These are phyloP conservation scores for Ectemnius lituratus DNA, from an alignment of 2,888 invertebrate species.

Conservation along the genomic window DNA sequence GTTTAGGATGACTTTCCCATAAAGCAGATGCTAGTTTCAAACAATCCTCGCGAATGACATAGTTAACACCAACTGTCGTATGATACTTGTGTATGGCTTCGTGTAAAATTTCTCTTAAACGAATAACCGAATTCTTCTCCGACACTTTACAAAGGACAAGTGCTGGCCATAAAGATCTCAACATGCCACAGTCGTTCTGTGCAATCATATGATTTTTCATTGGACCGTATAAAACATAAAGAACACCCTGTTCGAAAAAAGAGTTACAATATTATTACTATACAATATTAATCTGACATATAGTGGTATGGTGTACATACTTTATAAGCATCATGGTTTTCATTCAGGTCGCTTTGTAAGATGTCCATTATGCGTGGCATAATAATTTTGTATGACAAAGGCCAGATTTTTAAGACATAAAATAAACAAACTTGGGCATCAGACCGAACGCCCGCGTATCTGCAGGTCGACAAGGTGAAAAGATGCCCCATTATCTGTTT, in stretches of 20 bases:
- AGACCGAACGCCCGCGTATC: conserved; percentile 85
- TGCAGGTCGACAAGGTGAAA: conserved; percentile 82
- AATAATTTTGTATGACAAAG: conserved; percentile 85
- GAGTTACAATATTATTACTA: conserved; percentile 10
- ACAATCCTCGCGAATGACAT: conserved; percentile 80
- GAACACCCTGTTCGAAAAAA: conserved; percentile 81
- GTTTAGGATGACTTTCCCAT: conserved; percentile 74
- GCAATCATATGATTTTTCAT: conserved; percentile 83
- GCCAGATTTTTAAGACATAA: conserved; percentile 82
- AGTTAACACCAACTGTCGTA: conserved; percentile 82
- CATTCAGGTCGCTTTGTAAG: conserved; percentile 81
- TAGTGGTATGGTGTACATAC: conserved; percentile 61
- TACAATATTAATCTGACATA: background rate
- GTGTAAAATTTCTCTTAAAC: conserved; percentile 79
- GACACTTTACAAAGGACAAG: conserved; percentile 88
- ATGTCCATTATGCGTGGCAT: conserved; percentile 82
- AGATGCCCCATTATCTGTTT: conserved; percentile 82
- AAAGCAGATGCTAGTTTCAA: conserved; percentile 79
- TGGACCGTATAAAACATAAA: conserved; percentile 87
- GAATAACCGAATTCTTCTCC: conserved; percentile 90
- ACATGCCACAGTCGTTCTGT: conserved; percentile 87
- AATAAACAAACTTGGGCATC: conserved; percentile 84
- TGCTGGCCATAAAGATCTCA: conserved; percentile 87
- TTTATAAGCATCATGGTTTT: conserved; percentile 85
- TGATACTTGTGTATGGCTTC: conserved; percentile 82